Percentiles rank a stretch among this genome's conserved stretches.
Conservation (phyloP, 1,140 invertebrate species). For the Drosophila azteca region DNA sequence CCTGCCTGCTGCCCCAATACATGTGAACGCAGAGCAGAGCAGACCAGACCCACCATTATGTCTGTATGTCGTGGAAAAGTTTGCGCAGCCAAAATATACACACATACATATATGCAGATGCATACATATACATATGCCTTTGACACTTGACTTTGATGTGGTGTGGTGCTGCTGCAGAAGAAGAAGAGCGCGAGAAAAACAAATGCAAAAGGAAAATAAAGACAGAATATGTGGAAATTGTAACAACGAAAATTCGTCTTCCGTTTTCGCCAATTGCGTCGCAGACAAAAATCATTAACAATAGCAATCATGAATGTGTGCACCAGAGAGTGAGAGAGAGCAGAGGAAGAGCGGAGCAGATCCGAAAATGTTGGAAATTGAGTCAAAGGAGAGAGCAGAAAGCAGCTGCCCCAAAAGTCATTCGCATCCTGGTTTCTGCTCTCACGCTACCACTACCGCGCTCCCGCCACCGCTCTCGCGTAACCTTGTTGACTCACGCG, state of each 20-base stretch:
- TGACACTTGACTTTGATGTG: constrained; percentile 79
- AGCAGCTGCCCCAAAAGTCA: constrained; percentile 31
- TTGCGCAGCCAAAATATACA: constrained; percentile 77
- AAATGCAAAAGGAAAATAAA: constrained; percentile 30
- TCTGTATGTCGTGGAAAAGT: constrained; percentile 72
- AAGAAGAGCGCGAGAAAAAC: constrained; percentile 33
- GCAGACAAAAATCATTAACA: constrained; percentile 65
- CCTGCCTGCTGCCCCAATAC: constrained; percentile 43
- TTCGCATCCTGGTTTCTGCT: constrained; percentile 54
- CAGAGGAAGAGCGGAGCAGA: constrained; percentile 5
- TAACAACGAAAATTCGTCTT: constrained; percentile 60
- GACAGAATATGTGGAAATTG: constrained; percentile 50
- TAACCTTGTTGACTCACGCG: constrained; percentile 72
- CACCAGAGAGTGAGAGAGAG: constrained; percentile 41
- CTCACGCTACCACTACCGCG: constrained; percentile 6
- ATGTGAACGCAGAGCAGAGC: constrained; percentile 34
- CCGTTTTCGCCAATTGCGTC: constrained; percentile 68
- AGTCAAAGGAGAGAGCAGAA: constrained; percentile 10
- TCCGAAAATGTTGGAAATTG: constrained; percentile 36
- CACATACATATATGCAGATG: constrained; percentile 37
- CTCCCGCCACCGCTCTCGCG: constrained; percentile 16
- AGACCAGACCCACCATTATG: constrained; percentile 13
- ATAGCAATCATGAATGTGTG: constrained; percentile 44
- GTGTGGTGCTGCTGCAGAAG: constrained; percentile 16
- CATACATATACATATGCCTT: constrained; percentile 48